phyloP scores from a whole-genome alignment of 2,797 vertebrate genomes.

The Acanthis flammea region DNA sequence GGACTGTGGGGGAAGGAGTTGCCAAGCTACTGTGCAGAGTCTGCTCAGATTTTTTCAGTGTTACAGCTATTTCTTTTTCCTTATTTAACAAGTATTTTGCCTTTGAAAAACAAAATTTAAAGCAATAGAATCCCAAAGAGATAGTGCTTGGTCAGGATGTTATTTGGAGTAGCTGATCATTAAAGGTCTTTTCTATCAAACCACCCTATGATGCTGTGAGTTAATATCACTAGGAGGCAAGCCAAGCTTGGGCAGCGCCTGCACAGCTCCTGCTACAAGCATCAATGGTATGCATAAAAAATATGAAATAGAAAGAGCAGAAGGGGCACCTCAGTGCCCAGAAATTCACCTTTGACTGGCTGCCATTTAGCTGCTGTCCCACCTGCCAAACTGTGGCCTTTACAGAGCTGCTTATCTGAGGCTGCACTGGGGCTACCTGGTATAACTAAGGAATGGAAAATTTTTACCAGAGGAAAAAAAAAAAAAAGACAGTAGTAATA shows the following conservation, averaged over 20 bases:
- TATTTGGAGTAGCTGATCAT: neutral
- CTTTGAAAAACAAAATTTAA: neutral
- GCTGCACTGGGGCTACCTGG: neutral
- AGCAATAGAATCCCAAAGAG: neutral
- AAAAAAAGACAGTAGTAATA: neutral
- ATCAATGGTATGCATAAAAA: neutral
- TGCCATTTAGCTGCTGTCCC: constrained; percentile 15
- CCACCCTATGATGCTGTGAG: neutral
- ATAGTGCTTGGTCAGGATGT: neutral
- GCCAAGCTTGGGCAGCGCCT: neutral
- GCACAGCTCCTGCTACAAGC: neutral
- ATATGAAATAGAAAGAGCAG: neutral
- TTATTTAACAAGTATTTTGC: neutral
- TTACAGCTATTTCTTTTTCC: neutral
- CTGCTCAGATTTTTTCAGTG: neutral
- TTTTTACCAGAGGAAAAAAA: neutral
- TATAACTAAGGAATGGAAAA: neutral
- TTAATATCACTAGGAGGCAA: neutral
- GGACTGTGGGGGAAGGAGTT: neutral
- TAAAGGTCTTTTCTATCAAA: neutral
- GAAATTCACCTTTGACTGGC: neutral
- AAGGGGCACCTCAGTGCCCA: neutral
- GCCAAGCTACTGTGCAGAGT: neutral
- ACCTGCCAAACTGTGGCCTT: neutral
- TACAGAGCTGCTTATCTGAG: neutral